phyloP scores from a whole-genome alignment of 2,888 invertebrate species.

The Calameuta idolon region DNA sequence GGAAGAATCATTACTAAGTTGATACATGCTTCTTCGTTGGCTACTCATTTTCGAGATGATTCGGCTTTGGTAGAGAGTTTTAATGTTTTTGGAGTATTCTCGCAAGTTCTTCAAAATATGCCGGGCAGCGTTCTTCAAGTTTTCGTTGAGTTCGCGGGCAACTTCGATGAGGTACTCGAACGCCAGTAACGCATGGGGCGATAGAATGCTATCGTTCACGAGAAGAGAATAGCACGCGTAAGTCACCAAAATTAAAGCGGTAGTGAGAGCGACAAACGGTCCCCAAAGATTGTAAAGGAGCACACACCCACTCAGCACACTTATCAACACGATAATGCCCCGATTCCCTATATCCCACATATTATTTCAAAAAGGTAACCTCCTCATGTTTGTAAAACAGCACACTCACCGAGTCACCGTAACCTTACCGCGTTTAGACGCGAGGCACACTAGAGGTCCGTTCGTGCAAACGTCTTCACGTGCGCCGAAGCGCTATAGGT shows the following conservation, averaged over 20 bases:
- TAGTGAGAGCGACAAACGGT: slow-evolving; percentile 48
- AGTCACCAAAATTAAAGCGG: slow-evolving; percentile 48
- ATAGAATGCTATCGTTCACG: slow-evolving; percentile 55
- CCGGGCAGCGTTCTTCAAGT: not conserved
- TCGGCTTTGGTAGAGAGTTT: slow-evolving; percentile 15
- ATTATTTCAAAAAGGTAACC: slow-evolving; percentile 62
- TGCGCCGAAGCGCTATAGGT: too few species aligned
- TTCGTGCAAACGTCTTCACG: too few species aligned
- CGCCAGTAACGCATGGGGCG: slow-evolving; percentile 47
- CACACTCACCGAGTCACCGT: slow-evolving; percentile 51
- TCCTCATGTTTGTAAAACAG: slow-evolving; percentile 61
- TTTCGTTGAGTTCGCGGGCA: slow-evolving; percentile 28
- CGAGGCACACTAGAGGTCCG: not conserved
- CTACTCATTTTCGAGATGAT: slow-evolving; percentile 41
- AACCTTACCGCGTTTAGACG: slow-evolving; percentile 38
- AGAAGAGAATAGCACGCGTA: slow-evolving; percentile 57
- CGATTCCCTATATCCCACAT: slow-evolving; percentile 62
- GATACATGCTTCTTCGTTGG: slow-evolving; percentile 43
- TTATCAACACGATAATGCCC: slow-evolving; percentile 53
- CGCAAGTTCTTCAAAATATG: not conserved
- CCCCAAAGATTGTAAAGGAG: slow-evolving; percentile 57
- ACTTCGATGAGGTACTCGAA: slow-evolving; percentile 37
- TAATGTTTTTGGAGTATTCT: not conserved
- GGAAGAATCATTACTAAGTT: slow-evolving; percentile 48
- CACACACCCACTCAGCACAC: slow-evolving; percentile 53